Evolutionary conservation across 2,888 invertebrate species (phyloP), one percentile per base, ranked within the genome.

Genomic region (Catocala fraxini): DNA sequence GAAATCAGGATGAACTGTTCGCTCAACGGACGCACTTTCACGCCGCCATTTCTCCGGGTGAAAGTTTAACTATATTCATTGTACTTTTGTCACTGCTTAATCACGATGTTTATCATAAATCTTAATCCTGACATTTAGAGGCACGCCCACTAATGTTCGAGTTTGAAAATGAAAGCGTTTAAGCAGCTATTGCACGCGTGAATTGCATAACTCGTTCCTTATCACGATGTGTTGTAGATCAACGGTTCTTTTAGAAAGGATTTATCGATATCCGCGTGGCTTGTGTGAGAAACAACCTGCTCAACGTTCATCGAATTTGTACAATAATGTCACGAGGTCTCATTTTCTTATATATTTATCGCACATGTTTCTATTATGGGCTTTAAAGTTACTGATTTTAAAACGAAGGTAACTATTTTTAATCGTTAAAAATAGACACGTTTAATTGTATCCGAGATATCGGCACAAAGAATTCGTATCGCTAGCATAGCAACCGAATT

Each of bases 21-120:
- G 75, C 62, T 59, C 58, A 63, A 69, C 69, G 69, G 70, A 74
- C 61, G 67, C 78, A 89, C 91, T 92, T 92, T 92, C 92, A 81
- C 89, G 71, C 64, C 70, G 73, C 72, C 88, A 92, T 91, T 91
- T 90, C 90, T 81, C 85, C 82, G 63, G 84, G 93, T 89, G 93
- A 93, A 93, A 93, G 93, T 92, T 81, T 83, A 81, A 85, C 79
- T 78, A 80, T 83, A 80, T 82, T 86, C 85, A 90, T 91, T 92
- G 90, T 92, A 85, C 83, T 87, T 90, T 91, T 91, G 92, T 93
- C 91, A 89, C 85, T 86, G 77, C 77, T 81, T 86, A 89, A 90
- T 90, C 88, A 85, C 82, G 83, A 75, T 87, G 82, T 89, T 89
- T 89, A 91, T 90, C 89, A 80, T 84, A 85, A 84, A 87, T 89